A percentile compares a stretch with the other conserved stretches of the same genome.
Evolutionary conservation across 2,888 invertebrate genomes (phyloP).

Genomic region (Ethmia dodecea): DNA sequence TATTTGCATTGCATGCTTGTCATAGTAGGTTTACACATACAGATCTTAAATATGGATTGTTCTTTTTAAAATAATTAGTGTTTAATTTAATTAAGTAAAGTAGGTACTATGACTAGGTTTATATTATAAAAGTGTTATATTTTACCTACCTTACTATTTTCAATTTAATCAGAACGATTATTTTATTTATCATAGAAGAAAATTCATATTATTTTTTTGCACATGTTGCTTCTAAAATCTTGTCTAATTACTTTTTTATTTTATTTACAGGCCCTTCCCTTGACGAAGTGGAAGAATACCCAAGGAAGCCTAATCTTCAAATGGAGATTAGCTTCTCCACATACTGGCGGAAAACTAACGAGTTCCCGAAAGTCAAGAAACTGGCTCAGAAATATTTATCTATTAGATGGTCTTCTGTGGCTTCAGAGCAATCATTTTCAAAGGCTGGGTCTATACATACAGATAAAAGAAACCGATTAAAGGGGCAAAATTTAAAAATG

Average conservation of each 20-base stretch:
- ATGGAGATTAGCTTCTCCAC: background rate
- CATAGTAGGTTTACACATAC: too few relatives aligned
- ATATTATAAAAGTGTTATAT: too few relatives aligned
- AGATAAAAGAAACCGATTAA: conserved; percentile 4
- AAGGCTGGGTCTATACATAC: conserved; percentile 4
- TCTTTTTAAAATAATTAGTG: too few relatives aligned
- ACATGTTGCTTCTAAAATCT: background rate
- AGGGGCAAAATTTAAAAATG: conserved; percentile 1
- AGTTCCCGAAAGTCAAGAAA: background rate
- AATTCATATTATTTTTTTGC: too few relatives aligned
- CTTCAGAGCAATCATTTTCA: conserved; percentile 8
- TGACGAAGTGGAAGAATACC: conserved; percentile 4
- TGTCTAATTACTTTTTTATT: background rate
- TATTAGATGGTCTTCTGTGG: conserved; percentile 2
- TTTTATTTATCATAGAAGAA: too few relatives aligned
- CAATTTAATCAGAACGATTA: too few relatives aligned
- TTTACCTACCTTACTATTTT: too few relatives aligned
- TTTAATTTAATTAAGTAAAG: too few relatives aligned
- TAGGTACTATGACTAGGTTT: too few relatives aligned
- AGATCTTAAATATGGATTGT: too few relatives aligned
- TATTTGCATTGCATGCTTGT: too few relatives aligned
- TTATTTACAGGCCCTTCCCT: conserved; percentile 2
- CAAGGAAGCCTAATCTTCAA: conserved; percentile 5
- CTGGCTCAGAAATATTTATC: conserved; percentile 2
- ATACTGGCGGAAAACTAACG: conserved; percentile 1